Conservation (phyloP, 2,888 invertebrate genomes). For the Thalpophila matura region DNA sequence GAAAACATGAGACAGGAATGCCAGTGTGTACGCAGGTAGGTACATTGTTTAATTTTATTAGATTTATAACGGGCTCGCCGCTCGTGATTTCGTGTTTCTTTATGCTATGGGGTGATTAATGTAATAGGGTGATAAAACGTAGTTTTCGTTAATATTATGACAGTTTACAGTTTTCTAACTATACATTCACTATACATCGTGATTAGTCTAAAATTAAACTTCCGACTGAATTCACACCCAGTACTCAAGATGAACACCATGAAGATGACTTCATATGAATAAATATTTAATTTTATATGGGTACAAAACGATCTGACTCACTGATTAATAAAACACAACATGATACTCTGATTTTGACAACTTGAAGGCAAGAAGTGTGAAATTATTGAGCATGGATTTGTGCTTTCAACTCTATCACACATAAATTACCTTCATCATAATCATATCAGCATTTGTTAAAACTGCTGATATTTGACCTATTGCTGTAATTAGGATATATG, state of each 20-base stretch:
- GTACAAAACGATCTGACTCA: conserved; percentile 33
- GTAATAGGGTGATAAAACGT: neutral
- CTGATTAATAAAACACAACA: conserved; percentile 15
- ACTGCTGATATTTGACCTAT: no score
- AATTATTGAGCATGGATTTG: neutral
- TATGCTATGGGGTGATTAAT: neutral
- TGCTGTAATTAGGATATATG: no score
- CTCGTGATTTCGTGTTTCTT: conserved; percentile 13
- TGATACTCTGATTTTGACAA: conserved; percentile 10
- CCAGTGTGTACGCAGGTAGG: conserved; percentile 3
- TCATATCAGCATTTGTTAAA: neutral
- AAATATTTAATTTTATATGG: conserved; percentile 14
- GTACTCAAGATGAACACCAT: conserved; percentile 10
- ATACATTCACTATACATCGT: neutral
- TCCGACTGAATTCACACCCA: conserved; percentile 35
- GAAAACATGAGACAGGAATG: conserved; percentile 25
- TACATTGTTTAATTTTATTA: conserved; percentile 28
- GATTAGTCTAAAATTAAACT: neutral
- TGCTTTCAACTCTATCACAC: neutral
- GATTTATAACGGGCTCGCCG: conserved; percentile 1
- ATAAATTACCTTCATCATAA: neutral
- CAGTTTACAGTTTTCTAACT: neutral
- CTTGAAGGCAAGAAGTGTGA: neutral
- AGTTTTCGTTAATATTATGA: neutral
- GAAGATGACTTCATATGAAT: conserved; percentile 35